Conservation (phyloP, 2,797 vertebrate genomes). For the Oreortyx pictus region DNA sequence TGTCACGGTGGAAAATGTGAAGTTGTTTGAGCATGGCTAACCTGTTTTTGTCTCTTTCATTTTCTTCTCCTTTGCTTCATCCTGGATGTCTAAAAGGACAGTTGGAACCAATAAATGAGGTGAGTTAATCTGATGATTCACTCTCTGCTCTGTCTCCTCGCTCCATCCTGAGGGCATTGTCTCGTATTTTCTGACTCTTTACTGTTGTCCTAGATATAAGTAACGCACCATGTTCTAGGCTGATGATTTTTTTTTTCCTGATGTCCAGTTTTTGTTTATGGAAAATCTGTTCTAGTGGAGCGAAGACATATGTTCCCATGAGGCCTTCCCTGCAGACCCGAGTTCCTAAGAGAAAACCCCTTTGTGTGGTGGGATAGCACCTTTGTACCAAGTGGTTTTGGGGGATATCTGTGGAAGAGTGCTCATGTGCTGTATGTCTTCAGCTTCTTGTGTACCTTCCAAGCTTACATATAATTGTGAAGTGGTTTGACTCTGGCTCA, state of each 20-base stretch:
- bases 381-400: neutral
- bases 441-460: neutral
- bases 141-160: conserved; percentile 38
- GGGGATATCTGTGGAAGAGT: neutral
- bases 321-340: neutral
- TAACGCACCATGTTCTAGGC: neutral
- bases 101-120: conserved; percentile 92
- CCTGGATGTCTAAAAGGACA: conserved; percentile 88
- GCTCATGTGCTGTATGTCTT: neutral
- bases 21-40: conserved; percentile 79
- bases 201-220: conserved; percentile 53
- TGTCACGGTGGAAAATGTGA: conserved; percentile 34
- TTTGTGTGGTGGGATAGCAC: neutral
- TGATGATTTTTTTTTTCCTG: neutral
- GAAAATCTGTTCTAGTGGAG: neutral
- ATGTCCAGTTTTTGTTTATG: neutral
- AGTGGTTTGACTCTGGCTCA: neutral
- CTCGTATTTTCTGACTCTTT: conserved; percentile 52
- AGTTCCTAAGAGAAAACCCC: neutral
- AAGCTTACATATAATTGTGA: neutral
- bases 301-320: neutral
- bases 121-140: conserved; percentile 80
- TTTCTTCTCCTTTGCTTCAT: conserved; percentile 70
- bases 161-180: conserved; percentile 61
- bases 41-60: conserved; percentile 77